A percentile compares a stretch with the other conserved stretches of the same genome.
Evolutionary conservation across 1,140 invertebrate species (phyloP).

Genomic region (Hylaeus volcanicus): DNA sequence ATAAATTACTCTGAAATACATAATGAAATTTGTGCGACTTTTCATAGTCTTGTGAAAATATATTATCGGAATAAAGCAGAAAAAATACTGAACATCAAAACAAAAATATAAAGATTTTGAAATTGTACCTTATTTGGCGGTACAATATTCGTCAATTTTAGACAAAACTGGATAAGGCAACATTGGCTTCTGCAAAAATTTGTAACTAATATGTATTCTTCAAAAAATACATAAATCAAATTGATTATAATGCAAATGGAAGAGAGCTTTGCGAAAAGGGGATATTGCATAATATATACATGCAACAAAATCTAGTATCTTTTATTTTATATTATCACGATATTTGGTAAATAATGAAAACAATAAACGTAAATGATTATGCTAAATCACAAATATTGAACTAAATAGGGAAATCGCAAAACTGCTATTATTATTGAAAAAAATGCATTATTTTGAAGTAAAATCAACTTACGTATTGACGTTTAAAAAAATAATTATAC

Average conservation of each 20-base stretch:
- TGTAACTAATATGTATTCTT: conserved; percentile 6
- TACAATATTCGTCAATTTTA: conserved; percentile 12
- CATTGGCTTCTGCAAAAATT: conserved; percentile 24
- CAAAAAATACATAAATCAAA: conserved; percentile 6
- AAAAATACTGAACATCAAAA: neutral
- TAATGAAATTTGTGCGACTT: conserved; percentile 16
- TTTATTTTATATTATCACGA: conserved; percentile 40
- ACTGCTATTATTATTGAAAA: conserved; percentile 30
- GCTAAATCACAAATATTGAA: conserved; percentile 59
- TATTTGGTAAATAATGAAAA: conserved; percentile 50
- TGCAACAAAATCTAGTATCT: conserved; percentile 34
- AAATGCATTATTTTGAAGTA: neutral
- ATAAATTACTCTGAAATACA: neutral
- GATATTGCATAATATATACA: conserved; percentile 23
- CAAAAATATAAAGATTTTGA: conserved; percentile 4
- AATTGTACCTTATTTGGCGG: conserved; percentile 12
- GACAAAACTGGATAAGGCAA: conserved; percentile 29
- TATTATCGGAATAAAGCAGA: neutral
- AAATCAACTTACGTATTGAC: neutral
- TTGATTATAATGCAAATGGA: conserved; percentile 4
- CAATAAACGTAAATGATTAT: conserved; percentile 55
- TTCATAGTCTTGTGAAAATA: neutral
- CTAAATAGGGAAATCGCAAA: conserved; percentile 52
- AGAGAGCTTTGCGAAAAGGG: conserved; percentile 3
- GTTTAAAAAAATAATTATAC: conserved; percentile 29